These are phyloP conservation scores for Pseudocheirus occidentalis DNA, from an alignment of 2,797 vertebrate genomes.

Conservation along the genomic window DNA sequence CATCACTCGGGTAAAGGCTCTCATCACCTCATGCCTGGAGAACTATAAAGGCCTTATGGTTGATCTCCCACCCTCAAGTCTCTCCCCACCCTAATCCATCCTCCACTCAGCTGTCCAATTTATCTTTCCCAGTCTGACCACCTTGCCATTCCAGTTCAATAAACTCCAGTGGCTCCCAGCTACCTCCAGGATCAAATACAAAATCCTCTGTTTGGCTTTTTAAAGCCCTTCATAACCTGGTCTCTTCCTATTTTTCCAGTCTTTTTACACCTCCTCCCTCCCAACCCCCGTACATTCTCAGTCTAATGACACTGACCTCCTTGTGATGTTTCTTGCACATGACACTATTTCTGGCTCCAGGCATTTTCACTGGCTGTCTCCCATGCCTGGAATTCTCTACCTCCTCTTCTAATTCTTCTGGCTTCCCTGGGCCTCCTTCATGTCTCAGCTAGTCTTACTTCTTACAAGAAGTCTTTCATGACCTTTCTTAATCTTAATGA, in stretches of 20 bases:
- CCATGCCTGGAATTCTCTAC: background rate
- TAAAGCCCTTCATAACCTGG: background rate
- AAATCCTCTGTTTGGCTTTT: background rate
- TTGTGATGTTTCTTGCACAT: too few species aligned
- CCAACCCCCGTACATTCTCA: background rate
- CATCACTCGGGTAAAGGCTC: background rate
- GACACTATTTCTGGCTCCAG: background rate
- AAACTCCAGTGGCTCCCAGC: background rate
- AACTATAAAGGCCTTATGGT: background rate
- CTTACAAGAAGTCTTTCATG: background rate
- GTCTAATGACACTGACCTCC: background rate
- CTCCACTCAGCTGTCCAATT: background rate
- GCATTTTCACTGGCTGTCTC: background rate
- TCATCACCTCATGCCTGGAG: background rate
- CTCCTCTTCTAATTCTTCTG: background rate
- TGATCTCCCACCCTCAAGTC: background rate
- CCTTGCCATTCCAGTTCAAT: background rate
- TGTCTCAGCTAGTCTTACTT: background rate
- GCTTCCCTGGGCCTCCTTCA: background rate
- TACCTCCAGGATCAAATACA: background rate
- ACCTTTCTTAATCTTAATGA: background rate
- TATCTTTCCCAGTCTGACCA: background rate
- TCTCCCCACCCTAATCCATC: background rate
- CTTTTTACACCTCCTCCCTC: background rate
- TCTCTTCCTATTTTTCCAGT: background rate